Evolutionary conservation across 1,140 invertebrate genomes (phyloP).

Genomic region (Eriosoma lanigerum): DNA sequence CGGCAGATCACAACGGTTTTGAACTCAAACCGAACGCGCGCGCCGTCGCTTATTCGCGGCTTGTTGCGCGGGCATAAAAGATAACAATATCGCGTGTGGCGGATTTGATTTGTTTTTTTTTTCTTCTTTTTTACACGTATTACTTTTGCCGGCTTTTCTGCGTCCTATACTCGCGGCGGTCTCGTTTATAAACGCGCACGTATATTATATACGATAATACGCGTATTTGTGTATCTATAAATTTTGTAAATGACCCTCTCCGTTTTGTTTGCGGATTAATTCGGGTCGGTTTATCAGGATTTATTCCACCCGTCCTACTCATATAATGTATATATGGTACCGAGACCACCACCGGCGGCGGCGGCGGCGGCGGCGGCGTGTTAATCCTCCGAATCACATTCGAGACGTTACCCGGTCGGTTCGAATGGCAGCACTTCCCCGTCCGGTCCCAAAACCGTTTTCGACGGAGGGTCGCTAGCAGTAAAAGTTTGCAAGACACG

Average conservation of each 20-base stretch:
- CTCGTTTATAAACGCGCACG: not conserved
- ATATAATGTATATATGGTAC: not conserved
- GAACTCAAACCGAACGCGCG: too few relatives aligned
- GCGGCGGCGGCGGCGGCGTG: conserved; percentile 12
- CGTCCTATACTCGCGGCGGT: too few relatives aligned
- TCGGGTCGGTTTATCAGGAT: conserved; percentile 52
- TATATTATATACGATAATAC: not conserved
- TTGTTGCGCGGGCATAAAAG: too few relatives aligned
- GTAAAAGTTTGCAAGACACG: conserved; percentile 11
- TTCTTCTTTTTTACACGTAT: too few relatives aligned
- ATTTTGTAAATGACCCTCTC: conserved; percentile 40
- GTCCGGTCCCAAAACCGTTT: not conserved
- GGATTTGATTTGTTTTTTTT: too few relatives aligned
- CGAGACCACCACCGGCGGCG: conserved; percentile 29
- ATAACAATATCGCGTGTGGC: too few relatives aligned
- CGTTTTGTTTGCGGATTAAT: conserved; percentile 52
- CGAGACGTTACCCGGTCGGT: conserved; percentile 20
- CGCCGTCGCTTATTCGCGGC: too few relatives aligned
- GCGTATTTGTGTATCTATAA: conserved; percentile 23
- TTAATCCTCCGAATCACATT: conserved; percentile 50
- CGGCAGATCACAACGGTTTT: not conserved
- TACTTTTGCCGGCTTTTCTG: too few relatives aligned
- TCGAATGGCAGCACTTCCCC: not conserved
- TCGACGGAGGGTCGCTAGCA: not conserved
- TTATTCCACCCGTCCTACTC: conserved; percentile 9